Evolutionary conservation across 1,140 invertebrate species (phyloP), one percentile per base, ranked within the genome.

Genomic region (Scaptomyza hsui): DNA sequence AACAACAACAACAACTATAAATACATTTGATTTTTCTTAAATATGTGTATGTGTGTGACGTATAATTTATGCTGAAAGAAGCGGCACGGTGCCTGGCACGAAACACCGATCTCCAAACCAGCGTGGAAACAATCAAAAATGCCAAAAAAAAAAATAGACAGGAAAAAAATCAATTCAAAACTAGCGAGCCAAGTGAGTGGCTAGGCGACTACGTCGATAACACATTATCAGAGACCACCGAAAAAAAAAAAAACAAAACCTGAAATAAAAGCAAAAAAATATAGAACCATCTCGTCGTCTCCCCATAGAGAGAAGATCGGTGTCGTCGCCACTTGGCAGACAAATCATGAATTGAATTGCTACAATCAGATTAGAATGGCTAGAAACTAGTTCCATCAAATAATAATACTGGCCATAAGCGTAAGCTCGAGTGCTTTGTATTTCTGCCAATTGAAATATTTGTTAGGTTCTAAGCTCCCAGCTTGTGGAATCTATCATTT

Each of bases 51-150:
- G 19, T 56, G 24, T 59, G 47, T 44, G 57, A 55, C 69, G 70
- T 77, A 77, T 85, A 85, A 85, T 85, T 85, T 85, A 85, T 85
- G 81, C 81, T 86, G 65, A 86, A 80, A 85, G 81, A 77, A 73
- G 80, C 77, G 70, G 70, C 72, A 41, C 82, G 81, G 81, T 85
- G 70, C 81, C 81, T 71, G 81, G 81, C 81, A 85, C 81, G 81
- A 75, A 75, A 51, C 61, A 15, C 21, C 71, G 56, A 74, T 78
- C 71, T 65, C 64, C 64, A 77, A 80, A 74, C 56, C 75, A 70
- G 77, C 80, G 72, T 80, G 67, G 69, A 77, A 86, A 85, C 80
- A 83, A 85, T 81, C 73, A 61, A 75, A 76, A 76, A 67, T 57
- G 13, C 48, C 24, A 55, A 61, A 68, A 68, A 61, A 35, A 24